Base-by-base conservation (phyloP, 2,888 invertebrate species). In the Plagodis dolabraria region DNA sequence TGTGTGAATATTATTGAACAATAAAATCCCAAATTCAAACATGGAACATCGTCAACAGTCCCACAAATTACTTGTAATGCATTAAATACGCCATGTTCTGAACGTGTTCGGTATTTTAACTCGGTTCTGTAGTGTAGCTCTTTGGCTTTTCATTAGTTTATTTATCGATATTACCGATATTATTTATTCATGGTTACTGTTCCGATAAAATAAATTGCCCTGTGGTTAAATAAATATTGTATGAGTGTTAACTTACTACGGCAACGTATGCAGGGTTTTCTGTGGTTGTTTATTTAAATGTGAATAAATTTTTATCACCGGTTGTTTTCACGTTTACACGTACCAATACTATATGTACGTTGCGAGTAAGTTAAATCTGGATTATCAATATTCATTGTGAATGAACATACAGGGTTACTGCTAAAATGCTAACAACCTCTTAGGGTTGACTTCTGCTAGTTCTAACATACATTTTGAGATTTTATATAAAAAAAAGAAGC, bases 81-180 rank as follows among this genome's bases (percentile, higher is more conserved):
- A 79, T 79, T 79, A 80, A 76, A 76, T 66, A 74, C 72, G 60
- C 69, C 72, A 76, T 74, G 76, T 78, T 67, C 75, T 68, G 67
- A 70, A 80, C 80, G 81, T 83, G 81, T 76, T 69, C 68, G 64
- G 74, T 72, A 70, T 77, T 65, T 62, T 64, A 68, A 60, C 67
- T 58, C 51, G 70, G 67, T 67, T 69, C 64, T 70, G 47, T 53
- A 57, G 56, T 53, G 42, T 46, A 44, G 48, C 46, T 35, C 35
- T 53, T 47, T 46, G 9, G 43, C 53, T 9, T 47, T 46, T 50
- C 49, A 22, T 43, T n/a, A n/a, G 12, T 43, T 56, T 36, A 33
- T 46, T 36, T 48, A 47, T 43, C 35, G 43, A 33, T 7, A 36
- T 10, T 44, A 47, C 42, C 53, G 47, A 34, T 42, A 36, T 36